Base-by-base conservation (phyloP, 2,888 invertebrate species). In the Drosophila phalerata region DNA sequence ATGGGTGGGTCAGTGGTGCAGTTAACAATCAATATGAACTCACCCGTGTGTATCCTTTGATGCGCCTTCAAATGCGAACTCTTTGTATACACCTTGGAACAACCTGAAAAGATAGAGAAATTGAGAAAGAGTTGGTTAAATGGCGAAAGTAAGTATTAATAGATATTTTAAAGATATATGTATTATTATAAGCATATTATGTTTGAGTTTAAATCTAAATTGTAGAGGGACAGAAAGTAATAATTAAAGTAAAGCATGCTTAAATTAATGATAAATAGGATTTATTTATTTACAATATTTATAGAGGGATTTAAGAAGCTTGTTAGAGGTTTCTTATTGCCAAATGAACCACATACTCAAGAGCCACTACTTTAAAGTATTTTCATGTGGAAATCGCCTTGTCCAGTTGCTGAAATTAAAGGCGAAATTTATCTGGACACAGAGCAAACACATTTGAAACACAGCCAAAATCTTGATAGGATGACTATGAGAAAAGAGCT, bases 41-140 rank as follows among this genome's bases (percentile, higher is more conserved):
- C 94, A 98, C 98, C 98, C 94, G 98, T 98, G 92, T 98, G 98
- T 93, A 98, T 98, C 93, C 98, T 95, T 93, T 98, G 98, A 93
- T 98, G 98, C 79, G 98, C 98, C 94, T 98, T 98, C 82, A 98
- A 94, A 93, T 98, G 98, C 89, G 98, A 98, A 94, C 98, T 98
- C 94, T 98, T 98, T 81, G 98, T 98, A 94, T 98, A 98, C 80
- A 98, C 98, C 94, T 98, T 98, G 90, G 97, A 95, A 94, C 98
- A 98, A 92, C 98, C 98, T 87, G 77, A 9, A 72, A 68, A 1
- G 32, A n/a, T 0, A 34, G 19, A 30, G 42, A 5, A 43, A 19
- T 43, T 32, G 11, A 51, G 40, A 42, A 48, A 58, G 42, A 60
- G 17, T 40, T 34, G 32, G 48, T 56, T 19, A 47, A 38, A 13